Evolutionary conservation across 1,140 invertebrate species (phyloP), one percentile per base, ranked within the genome.

Genomic region (Proctacanthus coquilletti): DNA sequence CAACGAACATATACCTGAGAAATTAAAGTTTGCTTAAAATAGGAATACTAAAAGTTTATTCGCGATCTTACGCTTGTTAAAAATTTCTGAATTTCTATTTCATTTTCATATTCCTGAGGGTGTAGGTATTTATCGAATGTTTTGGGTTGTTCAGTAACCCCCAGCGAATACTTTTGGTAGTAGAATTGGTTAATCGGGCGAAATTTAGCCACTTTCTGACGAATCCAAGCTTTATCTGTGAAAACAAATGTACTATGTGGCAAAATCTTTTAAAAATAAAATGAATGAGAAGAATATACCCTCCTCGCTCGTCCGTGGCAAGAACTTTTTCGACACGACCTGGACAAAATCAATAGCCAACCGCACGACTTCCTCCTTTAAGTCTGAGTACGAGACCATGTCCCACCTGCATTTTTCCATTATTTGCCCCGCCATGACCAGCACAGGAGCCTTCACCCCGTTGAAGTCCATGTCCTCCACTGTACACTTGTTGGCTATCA

Each of bases 171-270:
- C 33, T 42, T 48, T 41, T 48, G 46, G 21, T 45, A 48, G 20
- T 48, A 48, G 29, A 41, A 48, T 23, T 44, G 44, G 1, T 44
- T 48, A 3, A 44, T 9, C 2, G 35, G 42, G 3, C 40, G 30
- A 29, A 36, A 45, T 19, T 41, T 33, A 11, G 36, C 36, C 3
- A 48, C 41, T n/a, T 39, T 42, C 23, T 36, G 34, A 9, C 34
- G 39, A 25, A 48, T 45, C 46, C 46, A 48, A 39, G 40, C 38
- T 20, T 45, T 45, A 34, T 45, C 46, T 41, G 27, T 6, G 27
- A 38, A 17, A 14, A 32, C 8, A 6, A 6, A 6, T 32, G 17
- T 32, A 32, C 5, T 33, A 14, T 9, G 6, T 33, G 14, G 9
- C 15, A 14, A 41, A 48, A 44, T 17, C 19, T 40, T 21, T 45